These are phyloP conservation scores for Pelodytes ibericus DNA, from an alignment of 2,797 vertebrate genomes.

Conservation along the genomic window DNA sequence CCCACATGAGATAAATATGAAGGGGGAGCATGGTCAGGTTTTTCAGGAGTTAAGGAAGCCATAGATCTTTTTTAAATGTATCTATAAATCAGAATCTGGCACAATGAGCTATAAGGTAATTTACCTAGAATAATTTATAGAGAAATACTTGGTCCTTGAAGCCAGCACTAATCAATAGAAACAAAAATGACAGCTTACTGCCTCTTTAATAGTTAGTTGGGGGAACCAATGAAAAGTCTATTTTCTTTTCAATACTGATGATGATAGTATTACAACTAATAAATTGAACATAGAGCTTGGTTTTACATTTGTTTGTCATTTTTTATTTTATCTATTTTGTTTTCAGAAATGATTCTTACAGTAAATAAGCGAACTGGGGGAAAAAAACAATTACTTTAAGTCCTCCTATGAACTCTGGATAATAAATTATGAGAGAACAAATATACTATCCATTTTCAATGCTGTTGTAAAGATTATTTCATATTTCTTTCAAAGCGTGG, in stretches of 20 bases:
- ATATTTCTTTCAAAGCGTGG: background rate
- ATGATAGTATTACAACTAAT: background rate
- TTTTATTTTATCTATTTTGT: background rate
- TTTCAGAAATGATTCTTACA: background rate
- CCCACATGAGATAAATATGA: too few species aligned
- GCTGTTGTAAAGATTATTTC: background rate
- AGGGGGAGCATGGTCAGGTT: too few species aligned
- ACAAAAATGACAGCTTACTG: too few species aligned
- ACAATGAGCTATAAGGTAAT: too few species aligned
- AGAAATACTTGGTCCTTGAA: too few species aligned
- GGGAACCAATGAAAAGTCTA: too few species aligned
- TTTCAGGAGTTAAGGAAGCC: too few species aligned
- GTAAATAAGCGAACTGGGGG: background rate
- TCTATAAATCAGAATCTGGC: too few species aligned
- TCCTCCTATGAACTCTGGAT: background rate
- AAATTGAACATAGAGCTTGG: background rate
- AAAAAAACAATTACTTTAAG: slow-evolving; percentile 6
- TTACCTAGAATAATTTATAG: too few species aligned
- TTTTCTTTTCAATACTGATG: background rate
- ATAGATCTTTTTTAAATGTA: too few species aligned
- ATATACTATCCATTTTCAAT: background rate
- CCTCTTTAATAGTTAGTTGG: too few species aligned
- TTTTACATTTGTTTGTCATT: background rate
- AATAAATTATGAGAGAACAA: slow-evolving; percentile 1
- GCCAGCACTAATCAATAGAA: too few species aligned